Evolutionary conservation across 2,888 invertebrate genomes (phyloP).

Genomic region (Perizoma affinitatum): DNA sequence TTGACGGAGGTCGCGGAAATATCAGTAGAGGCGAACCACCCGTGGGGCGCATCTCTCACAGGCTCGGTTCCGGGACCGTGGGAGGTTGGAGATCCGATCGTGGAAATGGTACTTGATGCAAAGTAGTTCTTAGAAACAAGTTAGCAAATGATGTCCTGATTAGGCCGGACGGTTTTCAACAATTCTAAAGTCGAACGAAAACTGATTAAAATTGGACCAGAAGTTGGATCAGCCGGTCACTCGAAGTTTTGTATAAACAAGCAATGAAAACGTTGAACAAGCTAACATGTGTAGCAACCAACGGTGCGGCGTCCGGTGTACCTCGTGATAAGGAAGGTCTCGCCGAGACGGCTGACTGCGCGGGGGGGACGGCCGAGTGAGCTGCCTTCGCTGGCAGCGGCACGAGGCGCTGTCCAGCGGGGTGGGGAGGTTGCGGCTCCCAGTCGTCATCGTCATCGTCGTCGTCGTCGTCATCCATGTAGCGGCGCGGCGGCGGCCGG

Average conservation of each 20-base stretch:
- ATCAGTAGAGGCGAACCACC: no score
- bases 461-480: constrained; percentile 31
- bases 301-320: not conserved
- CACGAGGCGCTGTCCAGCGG: constrained; percentile 45
- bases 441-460: constrained; percentile 30
- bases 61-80: no score
- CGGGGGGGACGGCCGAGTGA: constrained; percentile 55
- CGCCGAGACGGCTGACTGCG: constrained; percentile 1
- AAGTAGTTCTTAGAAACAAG: no score
- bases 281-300: not conserved
- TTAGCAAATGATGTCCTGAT: no score
- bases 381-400: constrained; percentile 68
- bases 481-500: constrained; percentile 19
- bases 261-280: not conserved
- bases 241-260: not conserved
- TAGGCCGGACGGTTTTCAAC: no score
- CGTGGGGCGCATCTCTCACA: no score
- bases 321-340: constrained; percentile 14
- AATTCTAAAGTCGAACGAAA: no score
- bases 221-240: no score
- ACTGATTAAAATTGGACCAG: no score
- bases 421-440: constrained; percentile 15
- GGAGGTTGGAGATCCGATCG: no score
- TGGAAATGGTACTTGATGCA: no score
- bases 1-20: no score